Percentiles rank a stretch among this genome's conserved stretches.
Conservation (phyloP, 35 echinoderm and acorn worm genomes). For the Lytechinus variegatus region DNA sequence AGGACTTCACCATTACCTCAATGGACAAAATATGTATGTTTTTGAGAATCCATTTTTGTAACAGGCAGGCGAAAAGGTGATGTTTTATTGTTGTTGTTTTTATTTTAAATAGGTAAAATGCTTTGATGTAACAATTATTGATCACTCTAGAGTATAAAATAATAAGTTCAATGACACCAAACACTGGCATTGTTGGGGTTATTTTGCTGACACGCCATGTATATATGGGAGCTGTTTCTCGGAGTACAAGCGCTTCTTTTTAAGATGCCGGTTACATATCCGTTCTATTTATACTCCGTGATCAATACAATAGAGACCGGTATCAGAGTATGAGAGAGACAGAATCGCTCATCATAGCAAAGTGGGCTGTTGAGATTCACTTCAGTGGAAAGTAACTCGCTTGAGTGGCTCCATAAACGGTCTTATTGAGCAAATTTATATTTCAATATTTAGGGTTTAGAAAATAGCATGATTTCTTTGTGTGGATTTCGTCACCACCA, state of each 20-base stretch:
- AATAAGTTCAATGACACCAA: too few relatives aligned
- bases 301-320: conserved; percentile 21
- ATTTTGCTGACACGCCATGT: background rate
- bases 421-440: background rate
- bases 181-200: background rate
- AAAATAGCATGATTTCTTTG: background rate
- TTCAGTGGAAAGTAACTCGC: background rate
- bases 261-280: conserved; percentile 37
- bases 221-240: background rate
- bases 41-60: too few relatives aligned
- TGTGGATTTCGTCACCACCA: conserved; percentile 2
- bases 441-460: background rate
- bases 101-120: too few relatives aligned
- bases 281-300: conserved; percentile 39
- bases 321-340: background rate
- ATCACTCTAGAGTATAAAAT: too few relatives aligned
- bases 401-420: background rate
- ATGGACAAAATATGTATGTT: too few relatives aligned
- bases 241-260: background rate
- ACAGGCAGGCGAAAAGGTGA: too few relatives aligned
- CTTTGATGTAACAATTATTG: too few relatives aligned
- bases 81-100: too few relatives aligned
- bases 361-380: background rate
- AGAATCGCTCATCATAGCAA: conserved; percentile 9
- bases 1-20: too few relatives aligned